Base-by-base conservation (phyloP, 2,113 vertebrate species). In the Sinocyclocheilus grahami region DNA sequence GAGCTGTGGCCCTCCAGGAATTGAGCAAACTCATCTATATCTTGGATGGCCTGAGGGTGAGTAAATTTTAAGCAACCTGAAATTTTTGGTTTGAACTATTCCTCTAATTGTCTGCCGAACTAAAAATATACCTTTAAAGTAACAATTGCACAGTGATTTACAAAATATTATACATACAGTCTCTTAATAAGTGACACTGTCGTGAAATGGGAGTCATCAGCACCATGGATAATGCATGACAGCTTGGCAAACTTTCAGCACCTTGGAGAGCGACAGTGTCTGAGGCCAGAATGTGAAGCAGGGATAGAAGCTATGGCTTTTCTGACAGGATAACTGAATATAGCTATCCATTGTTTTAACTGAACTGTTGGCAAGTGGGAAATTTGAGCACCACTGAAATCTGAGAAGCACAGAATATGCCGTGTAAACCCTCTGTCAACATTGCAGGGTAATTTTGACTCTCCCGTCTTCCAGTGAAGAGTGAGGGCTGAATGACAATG, bases 181-280 rank as follows among this genome's bases (percentile, higher is more conserved):
- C 3, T 83, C 46, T 48, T 69, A 53, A 30, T 53, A 67, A 27
- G 82, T 46, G 65, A 58, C 74, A 63, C 51, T 69, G n/a, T 74
- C 37, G 27, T 79, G 27, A 75, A 79, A 78, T 60, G 37, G 78
- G 71, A 87, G 71, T 33, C 71, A 3, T 82, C 78, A 76, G 74
- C 84, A 82, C 69, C 67, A 74, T 60, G 24, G 85, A 58, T 80
- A 86, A 71, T 48, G 39, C 78, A 63, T 62, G 77, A 89, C 46
- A 63, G 30, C 83, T 65, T 83, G 78, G 82, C 78, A 85, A 67
- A 55, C 51, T 48, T 87, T 87, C 88, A 89, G 88, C 37, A 89
- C 88, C 88, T 46, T 58, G 88, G 88, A 89, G 27, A 89, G 88
- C 86, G 13, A n/a, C 86, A 3, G 82, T 55, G 18, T 76, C 78